Evolutionary conservation across 2,797 vertebrate genomes (phyloP).

Genomic region (Podarcis siculus): DNA sequence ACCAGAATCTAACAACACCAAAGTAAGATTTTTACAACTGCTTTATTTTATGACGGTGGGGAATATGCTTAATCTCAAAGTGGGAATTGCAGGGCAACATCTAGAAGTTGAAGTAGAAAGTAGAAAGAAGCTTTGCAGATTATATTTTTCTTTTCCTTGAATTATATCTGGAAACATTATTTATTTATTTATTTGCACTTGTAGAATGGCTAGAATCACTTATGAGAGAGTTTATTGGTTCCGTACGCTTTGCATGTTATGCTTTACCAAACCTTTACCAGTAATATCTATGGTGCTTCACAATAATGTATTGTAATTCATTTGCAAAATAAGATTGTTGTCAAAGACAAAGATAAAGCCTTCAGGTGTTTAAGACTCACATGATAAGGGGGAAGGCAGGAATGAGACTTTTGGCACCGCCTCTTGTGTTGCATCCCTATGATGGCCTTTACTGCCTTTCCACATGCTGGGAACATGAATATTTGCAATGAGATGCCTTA

Average conservation of each 20-base stretch:
- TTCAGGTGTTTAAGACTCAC: not conserved
- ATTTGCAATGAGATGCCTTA: not conserved
- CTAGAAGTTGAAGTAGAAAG: conserved; percentile 5
- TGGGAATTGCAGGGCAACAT: not conserved
- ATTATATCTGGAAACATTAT: not conserved
- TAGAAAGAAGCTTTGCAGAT: not conserved
- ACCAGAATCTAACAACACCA: conserved; percentile 64
- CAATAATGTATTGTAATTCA: not conserved
- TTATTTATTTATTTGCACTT: not conserved
- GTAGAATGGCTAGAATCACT: conserved; percentile 34
- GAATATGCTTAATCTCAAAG: not conserved
- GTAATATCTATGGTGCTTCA: not conserved
- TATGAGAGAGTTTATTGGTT: conserved; percentile 22
- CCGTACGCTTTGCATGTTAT: not conserved
- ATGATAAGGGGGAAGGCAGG: not conserved
- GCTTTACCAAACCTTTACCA: not conserved
- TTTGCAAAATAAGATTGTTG: not conserved
- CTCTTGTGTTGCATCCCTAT: not conserved
- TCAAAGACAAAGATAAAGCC: not conserved
- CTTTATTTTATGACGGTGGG: not conserved
- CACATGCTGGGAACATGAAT: not conserved
- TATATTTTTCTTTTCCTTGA: not conserved
- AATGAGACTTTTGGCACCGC: not conserved
- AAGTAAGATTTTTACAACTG: conserved; percentile 71
- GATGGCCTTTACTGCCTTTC: not conserved